Conservation (phyloP, 1,140 invertebrate genomes). For the Cyrtorhinus lividipennis region DNA sequence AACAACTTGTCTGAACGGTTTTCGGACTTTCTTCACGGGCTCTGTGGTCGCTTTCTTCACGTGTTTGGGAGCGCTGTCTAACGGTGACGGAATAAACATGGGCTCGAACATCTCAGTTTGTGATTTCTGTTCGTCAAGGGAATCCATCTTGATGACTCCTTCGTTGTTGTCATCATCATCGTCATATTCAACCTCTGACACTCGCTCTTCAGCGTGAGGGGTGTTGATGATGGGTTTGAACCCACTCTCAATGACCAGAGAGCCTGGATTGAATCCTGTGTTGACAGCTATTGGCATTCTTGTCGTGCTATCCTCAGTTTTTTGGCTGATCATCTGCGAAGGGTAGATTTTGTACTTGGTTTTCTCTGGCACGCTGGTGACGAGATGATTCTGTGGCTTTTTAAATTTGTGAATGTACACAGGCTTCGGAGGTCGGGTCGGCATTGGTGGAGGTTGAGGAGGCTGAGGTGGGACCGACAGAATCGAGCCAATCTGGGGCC, state of each 20-base stretch:
- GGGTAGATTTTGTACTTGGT: slow-evolving; percentile 17
- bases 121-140: slow-evolving; percentile 29
- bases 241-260: slow-evolving; percentile 64
- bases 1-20: slow-evolving; percentile 16
- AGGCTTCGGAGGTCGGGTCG: slow-evolving; percentile 12
- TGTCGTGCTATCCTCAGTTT: slow-evolving; percentile 14
- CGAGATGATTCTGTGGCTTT: slow-evolving; percentile 4
- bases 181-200: slow-evolving; percentile 33
- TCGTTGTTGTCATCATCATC: slow-evolving; percentile 29
- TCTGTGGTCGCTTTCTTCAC: slow-evolving; percentile 18
- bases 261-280: slow-evolving; percentile 61
- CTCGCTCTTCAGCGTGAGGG: slow-evolving; percentile 34
- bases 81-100: slow-evolving; percentile 55
- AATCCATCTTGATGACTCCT: slow-evolving; percentile 19
- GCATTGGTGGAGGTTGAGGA: not conserved
- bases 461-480: not conserved
- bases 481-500: not conserved
- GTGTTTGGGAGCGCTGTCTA: slow-evolving; percentile 30
- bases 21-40: slow-evolving; percentile 19
- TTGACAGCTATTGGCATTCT: slow-evolving; percentile 35
- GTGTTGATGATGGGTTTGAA: slow-evolving; percentile 64
- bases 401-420: slow-evolving; percentile 17
- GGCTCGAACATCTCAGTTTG: slow-evolving; percentile 45
- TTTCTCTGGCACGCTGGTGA: slow-evolving; percentile 11
- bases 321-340: slow-evolving; percentile 17